phyloP scores from a whole-genome alignment of 2,113 vertebrate genomes.

The Chaetops frenatus region DNA sequence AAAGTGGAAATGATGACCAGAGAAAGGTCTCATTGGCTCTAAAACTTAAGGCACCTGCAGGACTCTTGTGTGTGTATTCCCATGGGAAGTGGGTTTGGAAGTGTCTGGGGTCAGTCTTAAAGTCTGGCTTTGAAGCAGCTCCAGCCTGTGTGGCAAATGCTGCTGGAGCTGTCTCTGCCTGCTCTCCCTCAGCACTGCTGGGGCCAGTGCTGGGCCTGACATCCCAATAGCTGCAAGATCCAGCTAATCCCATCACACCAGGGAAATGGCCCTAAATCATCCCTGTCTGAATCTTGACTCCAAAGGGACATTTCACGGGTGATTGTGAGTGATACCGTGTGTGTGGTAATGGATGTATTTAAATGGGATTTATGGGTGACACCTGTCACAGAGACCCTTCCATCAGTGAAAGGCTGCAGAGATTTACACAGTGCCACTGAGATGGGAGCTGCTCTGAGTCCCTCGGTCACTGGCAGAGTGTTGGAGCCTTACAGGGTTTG shows the following conservation, averaged over 20 bases:
- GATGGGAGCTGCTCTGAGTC: background rate
- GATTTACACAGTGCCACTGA: constrained; percentile 44
- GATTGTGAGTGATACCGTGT: constrained; percentile 46
- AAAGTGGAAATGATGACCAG: background rate
- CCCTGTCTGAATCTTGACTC: constrained; percentile 26
- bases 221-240: background rate
- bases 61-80: accelerated
- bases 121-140: background rate
- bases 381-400: constrained; percentile 45
- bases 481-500: background rate
- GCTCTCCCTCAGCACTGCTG: background rate
- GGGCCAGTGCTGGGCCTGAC: background rate
- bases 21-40: background rate
- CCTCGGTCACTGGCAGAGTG: background rate
- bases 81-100: background rate
- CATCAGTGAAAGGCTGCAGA: constrained; percentile 27
- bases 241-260: background rate
- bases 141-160: background rate
- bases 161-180: background rate
- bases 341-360: constrained; percentile 43
- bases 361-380: constrained; percentile 56
- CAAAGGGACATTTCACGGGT: constrained; percentile 32
- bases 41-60: background rate
- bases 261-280: background rate
- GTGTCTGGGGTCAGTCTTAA: background rate